Base-by-base conservation (phyloP, 2,113 vertebrate species). In the Sakesphorus luctuosus region DNA sequence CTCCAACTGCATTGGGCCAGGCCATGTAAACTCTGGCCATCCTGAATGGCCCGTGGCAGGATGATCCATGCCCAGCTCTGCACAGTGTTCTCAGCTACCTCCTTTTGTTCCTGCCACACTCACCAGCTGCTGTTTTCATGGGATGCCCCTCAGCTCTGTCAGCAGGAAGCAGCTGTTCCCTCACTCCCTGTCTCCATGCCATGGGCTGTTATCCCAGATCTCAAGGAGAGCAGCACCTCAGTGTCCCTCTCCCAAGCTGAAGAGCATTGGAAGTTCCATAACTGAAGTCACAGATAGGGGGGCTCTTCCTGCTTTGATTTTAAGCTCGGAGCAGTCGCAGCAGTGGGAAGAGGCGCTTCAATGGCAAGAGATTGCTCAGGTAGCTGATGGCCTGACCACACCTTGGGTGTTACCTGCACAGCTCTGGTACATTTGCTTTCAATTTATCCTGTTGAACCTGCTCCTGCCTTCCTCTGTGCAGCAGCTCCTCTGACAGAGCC, bases 351-450 rank as follows among this genome's bases (percentile, higher is more conserved):
- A 46, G 76, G 79, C 69, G 72, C 68, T 81, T 65, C 47, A 65
- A 33, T 46, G 26, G 49, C 35, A 20, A 25, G 69, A 79, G 72
- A 35, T 56, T 79, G 59, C 63, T 83, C 13, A 7, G 59, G 67
- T 62, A 76, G 63, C 76, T 4, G 1, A 55, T 46, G 44, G 63
- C 59, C 68, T 1, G 1, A 10, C 88, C 93, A 90, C 90, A 72
- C 93, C 95, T 74, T 55, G 85, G 96, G 94, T 88, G 92, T 96
- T 93, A 77, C 90, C 78, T 68, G 85, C 56, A 28, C 23, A 20
- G 66, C 68, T 83, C 83, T n/a, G 67, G 24, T 50, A 29, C 78
- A 28, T 71, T 59, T 58, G 18, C 55, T 88, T n/a, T 40, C 75
- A 18, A 40, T 83, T 80, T 40, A 90, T 79, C 87, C 85, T 88